A percentile compares a stretch with the other conserved stretches of the same genome.
phyloP scores from a whole-genome alignment of 2,113 vertebrate genomes.

The Python bivittatus region DNA sequence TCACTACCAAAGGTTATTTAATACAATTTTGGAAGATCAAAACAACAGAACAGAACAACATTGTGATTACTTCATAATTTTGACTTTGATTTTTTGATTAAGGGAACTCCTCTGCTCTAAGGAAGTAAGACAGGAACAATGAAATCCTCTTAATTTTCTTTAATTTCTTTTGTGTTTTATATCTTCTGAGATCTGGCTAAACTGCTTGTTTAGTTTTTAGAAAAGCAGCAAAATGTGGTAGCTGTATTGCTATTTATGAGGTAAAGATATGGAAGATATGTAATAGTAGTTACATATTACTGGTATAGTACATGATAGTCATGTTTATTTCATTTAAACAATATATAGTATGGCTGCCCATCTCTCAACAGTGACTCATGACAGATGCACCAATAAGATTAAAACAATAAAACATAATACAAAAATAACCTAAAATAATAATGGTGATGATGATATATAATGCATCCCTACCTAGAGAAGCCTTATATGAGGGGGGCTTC shows the following conservation, averaged over 20 bases:
- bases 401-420: neutral
- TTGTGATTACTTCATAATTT: neutral
- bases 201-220: neutral
- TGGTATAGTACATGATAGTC: neutral
- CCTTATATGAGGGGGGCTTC: neutral
- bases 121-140: neutral
- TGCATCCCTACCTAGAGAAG: neutral
- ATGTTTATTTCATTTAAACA: neutral
- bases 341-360: neutral
- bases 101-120: neutral
- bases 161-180: neutral
- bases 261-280: neutral
- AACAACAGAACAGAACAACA: too few relatives aligned
- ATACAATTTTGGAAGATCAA: neutral
- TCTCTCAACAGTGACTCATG: neutral
- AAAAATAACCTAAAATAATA: neutral
- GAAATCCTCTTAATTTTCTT: neutral
- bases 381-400: neutral
- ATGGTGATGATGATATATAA: neutral
- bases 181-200: neutral
- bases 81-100: neutral
- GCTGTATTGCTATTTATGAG: neutral
- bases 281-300: neutral
- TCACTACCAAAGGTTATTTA: neutral
- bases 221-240: too few relatives aligned